A percentile compares a stretch with the other conserved stretches of the same genome.
Conservation (phyloP, 2,797 vertebrate genomes). For the Phoeniculus purpureus region DNA sequence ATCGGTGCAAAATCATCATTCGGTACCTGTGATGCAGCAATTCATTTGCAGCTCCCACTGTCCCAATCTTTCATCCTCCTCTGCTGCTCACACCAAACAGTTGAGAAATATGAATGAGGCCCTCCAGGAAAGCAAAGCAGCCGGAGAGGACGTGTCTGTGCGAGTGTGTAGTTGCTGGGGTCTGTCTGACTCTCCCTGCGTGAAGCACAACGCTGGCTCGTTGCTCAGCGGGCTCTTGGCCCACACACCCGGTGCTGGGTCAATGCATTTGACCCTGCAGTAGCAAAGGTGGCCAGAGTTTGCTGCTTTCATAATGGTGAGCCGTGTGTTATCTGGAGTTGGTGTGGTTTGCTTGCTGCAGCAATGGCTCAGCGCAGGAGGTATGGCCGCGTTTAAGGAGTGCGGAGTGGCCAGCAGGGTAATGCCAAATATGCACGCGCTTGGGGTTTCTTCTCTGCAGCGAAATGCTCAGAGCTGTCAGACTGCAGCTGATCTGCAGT, state of each 20-base stretch:
- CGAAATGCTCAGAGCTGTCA: not conserved
- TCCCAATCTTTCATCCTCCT: not conserved
- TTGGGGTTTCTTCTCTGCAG: not conserved
- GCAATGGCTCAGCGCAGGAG: not conserved
- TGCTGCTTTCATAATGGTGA: not conserved
- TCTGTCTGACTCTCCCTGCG: not conserved
- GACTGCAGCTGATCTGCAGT: not conserved
- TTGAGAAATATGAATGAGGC: not conserved
- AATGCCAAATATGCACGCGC: fast-evolving
- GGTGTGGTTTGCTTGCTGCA: not conserved
- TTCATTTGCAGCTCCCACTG: not conserved
- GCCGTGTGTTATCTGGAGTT: not conserved
- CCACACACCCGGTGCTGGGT: not conserved
- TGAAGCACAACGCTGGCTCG: fast-evolving
- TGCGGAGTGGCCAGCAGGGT: fast-evolving
- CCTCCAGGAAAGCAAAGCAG: not conserved
- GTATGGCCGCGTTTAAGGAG: not conserved
- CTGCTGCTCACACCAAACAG: not conserved
- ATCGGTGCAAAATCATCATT: not conserved
- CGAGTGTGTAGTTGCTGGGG: not conserved
- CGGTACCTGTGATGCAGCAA: not conserved
- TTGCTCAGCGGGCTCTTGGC: not conserved
- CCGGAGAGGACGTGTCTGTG: not conserved
- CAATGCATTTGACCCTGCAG: not conserved
- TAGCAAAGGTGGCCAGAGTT: not conserved